Evolutionary conservation across 2,797 vertebrate species (phyloP), one percentile per base, ranked within the genome.

Genomic region (Sebastiscus tertius): DNA sequence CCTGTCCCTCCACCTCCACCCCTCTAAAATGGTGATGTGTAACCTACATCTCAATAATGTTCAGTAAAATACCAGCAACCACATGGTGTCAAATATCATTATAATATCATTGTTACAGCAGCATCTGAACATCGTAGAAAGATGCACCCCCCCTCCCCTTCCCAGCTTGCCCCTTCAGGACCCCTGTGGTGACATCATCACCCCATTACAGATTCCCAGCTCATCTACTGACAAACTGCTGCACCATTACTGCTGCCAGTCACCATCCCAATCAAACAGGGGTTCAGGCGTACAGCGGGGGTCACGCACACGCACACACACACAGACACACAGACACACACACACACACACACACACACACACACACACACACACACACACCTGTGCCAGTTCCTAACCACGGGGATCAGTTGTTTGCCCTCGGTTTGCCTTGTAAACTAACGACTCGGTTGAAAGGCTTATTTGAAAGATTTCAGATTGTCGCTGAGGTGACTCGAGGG

Each of bases 401-500:
- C 72, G 49, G 81, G 81, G 61, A 60, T 79, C 49, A 14, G 66
- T 46, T 52, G 76, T 86, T 70, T 65, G 34, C 62, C 69, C 62
- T 85, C 56, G 16, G 62, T 33, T 72, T 61, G 46, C 36, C 73
- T 60, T 60, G 31, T 79, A 68, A 86, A 73, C 67, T 54, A 49
- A 69, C 29, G 20, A 77, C 33, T 74, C 3, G 9, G 68, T 31
- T 81, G 68, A 83, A 79, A 83, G 55, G 72, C n/a, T 72, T 39
- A n/a, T 83, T 81, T 74, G 64, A 80, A 61, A 78, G 77, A 79
- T 80, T 81, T 84, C 56, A 61, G 24, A 54, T 66, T n/a, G 79
- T 56, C 6, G 56, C 75, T 60, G 49, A 77, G 49, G 81, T 3
- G 76, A 88, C 73, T 65, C 13, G 12, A 71, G 77, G 77, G 79